These are phyloP conservation scores for Myotis vivesi DNA, from an alignment of 2,797 vertebrate genomes.

Conservation along the genomic window DNA sequence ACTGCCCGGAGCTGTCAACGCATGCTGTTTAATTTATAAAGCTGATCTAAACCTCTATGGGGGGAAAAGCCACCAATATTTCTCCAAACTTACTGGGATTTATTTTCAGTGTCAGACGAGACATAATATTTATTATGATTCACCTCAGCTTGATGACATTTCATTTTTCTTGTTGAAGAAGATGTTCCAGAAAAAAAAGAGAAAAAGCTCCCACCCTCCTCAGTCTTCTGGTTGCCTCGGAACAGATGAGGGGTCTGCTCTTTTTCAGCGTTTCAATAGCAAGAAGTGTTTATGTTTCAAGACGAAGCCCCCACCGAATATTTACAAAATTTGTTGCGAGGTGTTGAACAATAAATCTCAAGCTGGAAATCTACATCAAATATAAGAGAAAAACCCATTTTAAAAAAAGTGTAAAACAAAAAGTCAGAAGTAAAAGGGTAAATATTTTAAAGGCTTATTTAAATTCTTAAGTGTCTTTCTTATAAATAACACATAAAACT, in stretches of 20 bases:
- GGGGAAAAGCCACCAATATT: slow-evolving; percentile 87
- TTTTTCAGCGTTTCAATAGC: slow-evolving; percentile 86
- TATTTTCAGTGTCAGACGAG: slow-evolving; percentile 90
- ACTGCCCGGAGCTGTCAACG: slow-evolving; percentile 89
- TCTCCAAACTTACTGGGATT: slow-evolving; percentile 88
- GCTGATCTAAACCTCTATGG: slow-evolving; percentile 84
- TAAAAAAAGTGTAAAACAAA: slow-evolving; percentile 82
- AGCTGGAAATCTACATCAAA: slow-evolving; percentile 86
- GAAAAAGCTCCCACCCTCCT: slow-evolving; percentile 87
- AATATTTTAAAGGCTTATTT: slow-evolving; percentile 84
- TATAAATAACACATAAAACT: slow-evolving; percentile 83
- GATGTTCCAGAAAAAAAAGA: slow-evolving; percentile 86
- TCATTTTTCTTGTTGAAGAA: slow-evolving; percentile 90
- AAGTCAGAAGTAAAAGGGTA: slow-evolving; percentile 82
- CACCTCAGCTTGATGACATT: slow-evolving; percentile 92
- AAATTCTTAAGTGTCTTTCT: slow-evolving; percentile 83
- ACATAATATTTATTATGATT: slow-evolving; percentile 93
- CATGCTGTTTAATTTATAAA: slow-evolving; percentile 93
- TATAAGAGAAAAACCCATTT: slow-evolving; percentile 80
- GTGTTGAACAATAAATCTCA: slow-evolving; percentile 88
- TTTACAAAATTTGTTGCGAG: slow-evolving; percentile 89
- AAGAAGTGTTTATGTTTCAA: slow-evolving; percentile 87
- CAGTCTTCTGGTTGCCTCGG: slow-evolving; percentile 83
- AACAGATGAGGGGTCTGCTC: slow-evolving; percentile 88
- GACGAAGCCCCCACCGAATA: slow-evolving; percentile 86